phyloP scores from a whole-genome alignment of 2,797 vertebrate species.

The Halcyon chelicuti region DNA sequence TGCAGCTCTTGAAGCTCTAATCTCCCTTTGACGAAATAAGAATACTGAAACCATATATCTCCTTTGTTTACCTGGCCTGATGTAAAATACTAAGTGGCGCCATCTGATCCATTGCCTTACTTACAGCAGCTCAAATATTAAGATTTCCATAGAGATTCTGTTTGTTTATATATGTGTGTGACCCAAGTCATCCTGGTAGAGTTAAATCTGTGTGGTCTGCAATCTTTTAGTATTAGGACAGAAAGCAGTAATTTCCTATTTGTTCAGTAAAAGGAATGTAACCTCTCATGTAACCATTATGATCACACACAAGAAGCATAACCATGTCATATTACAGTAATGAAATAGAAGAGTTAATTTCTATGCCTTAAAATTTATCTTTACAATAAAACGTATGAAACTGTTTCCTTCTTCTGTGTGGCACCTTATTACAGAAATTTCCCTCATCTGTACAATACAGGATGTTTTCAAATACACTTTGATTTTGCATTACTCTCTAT shows the following conservation, averaged over 20 bases:
- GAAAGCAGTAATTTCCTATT: conserved; percentile 19
- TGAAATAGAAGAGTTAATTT: background rate
- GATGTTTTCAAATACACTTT: background rate
- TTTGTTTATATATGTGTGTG: conserved; percentile 19
- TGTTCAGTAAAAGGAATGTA: background rate
- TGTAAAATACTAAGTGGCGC: conserved; percentile 20
- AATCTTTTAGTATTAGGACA: background rate
- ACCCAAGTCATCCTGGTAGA: background rate
- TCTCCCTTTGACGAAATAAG: background rate
- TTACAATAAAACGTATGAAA: background rate
- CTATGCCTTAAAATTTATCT: background rate
- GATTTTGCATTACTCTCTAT: background rate
- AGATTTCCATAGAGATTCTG: background rate
- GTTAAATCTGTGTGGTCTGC: conserved; percentile 62
- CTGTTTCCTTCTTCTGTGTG: background rate
- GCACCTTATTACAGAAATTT: background rate
- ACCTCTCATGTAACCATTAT: background rate
- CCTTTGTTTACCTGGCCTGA: background rate
- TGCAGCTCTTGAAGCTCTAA: background rate
- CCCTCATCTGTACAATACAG: background rate
- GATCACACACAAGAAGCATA: background rate
- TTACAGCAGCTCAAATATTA: conserved; percentile 36
- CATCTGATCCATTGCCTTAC: conserved; percentile 37
- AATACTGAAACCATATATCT: background rate
- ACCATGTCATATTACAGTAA: background rate